These are phyloP conservation scores for Prionailurus viverrinus DNA, from an alignment of 2,113 vertebrate species.

Conservation along the genomic window DNA sequence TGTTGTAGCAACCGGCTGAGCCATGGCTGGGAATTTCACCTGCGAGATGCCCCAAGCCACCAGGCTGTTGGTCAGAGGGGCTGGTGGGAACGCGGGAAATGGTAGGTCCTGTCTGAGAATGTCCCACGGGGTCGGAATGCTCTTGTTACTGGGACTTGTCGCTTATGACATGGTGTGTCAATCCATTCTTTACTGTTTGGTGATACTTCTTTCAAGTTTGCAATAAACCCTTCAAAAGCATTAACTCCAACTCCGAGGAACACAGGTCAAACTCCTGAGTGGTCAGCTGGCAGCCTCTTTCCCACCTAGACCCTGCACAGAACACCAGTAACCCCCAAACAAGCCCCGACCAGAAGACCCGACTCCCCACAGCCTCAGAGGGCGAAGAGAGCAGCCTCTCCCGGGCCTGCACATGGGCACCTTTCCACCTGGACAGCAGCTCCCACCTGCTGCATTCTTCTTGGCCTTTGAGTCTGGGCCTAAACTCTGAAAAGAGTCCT, in stretches of 20 bases:
- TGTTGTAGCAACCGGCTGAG: background rate
- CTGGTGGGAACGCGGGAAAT: background rate
- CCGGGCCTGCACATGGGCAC: background rate
- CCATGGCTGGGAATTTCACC: accelerated
- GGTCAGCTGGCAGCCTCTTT: background rate
- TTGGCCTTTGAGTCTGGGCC: background rate
- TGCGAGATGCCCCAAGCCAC: background rate
- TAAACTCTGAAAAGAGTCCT: background rate
- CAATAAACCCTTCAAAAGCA: background rate
- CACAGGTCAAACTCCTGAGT: background rate
- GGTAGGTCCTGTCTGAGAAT: background rate
- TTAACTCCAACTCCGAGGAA: background rate
- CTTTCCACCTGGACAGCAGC: background rate
- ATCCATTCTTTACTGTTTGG: background rate
- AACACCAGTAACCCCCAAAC: background rate
- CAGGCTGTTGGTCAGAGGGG: background rate
- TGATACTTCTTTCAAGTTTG: background rate
- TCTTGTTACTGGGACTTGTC: background rate
- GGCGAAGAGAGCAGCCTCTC: accelerated
- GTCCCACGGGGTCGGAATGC: background rate
- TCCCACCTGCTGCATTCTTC: background rate
- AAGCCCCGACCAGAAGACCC: background rate
- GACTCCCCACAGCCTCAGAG: background rate
- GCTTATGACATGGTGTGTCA: background rate
- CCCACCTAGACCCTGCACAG: background rate